Conservation (phyloP, 2,113 vertebrate genomes). For the Amazona guildingii region DNA sequence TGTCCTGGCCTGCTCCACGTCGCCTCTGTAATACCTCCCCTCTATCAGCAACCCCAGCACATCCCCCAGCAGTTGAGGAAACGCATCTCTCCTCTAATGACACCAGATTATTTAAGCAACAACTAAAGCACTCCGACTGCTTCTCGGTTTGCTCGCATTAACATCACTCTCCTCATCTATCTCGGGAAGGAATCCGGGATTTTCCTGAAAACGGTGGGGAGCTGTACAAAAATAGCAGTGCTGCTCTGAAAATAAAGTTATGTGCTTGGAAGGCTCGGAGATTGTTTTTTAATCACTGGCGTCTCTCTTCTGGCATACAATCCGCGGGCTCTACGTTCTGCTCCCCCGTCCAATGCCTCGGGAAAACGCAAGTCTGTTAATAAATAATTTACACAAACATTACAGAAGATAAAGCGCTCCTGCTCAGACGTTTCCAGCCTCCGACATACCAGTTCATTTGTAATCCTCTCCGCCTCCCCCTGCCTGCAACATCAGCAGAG, state of each 20-base stretch:
- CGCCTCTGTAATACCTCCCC: neutral
- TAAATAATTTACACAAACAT: conserved; percentile 57
- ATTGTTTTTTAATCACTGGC: conserved; percentile 41
- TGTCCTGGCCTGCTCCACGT: neutral
- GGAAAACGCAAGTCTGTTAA: conserved; percentile 45
- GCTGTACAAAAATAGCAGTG: neutral
- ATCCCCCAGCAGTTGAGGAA: neutral
- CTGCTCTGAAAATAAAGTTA: conserved; percentile 14
- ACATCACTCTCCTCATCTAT: conserved; percentile 29
- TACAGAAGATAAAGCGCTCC: conserved; percentile 42
- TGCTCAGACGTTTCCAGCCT: conserved; percentile 1
- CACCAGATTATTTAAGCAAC: conserved; percentile 19
- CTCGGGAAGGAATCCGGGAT: neutral
- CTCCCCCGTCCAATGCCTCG: conserved; percentile 39
- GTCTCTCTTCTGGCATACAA: conserved; percentile 29
- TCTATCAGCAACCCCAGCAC: neutral
- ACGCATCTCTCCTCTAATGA: conserved; percentile 25
- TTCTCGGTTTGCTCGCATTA: neutral
- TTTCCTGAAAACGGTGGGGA: conserved; percentile 18
- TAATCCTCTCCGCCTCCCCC: neutral
- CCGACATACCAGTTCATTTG: conserved; percentile 1
- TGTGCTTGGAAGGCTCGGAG: conserved; percentile 2
- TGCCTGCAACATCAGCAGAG: neutral
- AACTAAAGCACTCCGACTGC: conserved; percentile 2
- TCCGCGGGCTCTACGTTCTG: neutral